These are phyloP conservation scores for Druon quercuslanigerum DNA, from an alignment of 1,140 invertebrate genomes.

Conservation along the genomic window DNA sequence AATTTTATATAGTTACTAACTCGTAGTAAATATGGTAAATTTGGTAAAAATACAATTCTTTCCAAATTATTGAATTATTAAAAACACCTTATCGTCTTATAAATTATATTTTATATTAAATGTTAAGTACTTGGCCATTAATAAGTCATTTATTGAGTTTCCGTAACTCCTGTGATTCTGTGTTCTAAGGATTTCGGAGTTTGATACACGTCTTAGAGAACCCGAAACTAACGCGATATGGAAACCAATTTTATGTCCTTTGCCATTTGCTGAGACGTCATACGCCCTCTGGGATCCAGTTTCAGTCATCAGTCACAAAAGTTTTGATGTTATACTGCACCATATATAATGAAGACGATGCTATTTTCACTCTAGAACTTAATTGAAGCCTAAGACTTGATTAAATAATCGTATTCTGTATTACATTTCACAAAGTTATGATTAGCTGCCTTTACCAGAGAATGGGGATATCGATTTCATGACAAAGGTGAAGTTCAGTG, in stretches of 20 bases:
- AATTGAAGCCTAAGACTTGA: constrained; percentile 4
- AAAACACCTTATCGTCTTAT: too few relatives aligned
- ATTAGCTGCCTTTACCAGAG: constrained; percentile 12
- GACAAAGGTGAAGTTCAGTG: constrained; percentile 2
- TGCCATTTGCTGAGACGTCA: not conserved
- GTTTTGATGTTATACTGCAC: not conserved
- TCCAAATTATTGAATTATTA: too few relatives aligned
- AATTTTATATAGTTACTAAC: too few relatives aligned
- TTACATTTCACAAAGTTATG: constrained; percentile 5
- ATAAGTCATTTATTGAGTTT: too few relatives aligned
- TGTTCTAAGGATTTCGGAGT: too few relatives aligned
- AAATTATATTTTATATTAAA: too few relatives aligned
- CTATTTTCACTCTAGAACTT: constrained; percentile 3
- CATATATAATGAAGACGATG: constrained; percentile 8
- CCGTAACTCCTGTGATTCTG: too few relatives aligned
- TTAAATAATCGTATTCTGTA: not conserved
- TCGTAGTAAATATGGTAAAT: too few relatives aligned
- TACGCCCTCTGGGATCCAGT: not conserved
- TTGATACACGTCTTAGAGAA: too few relatives aligned
- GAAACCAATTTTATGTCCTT: not conserved
- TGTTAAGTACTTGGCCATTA: too few relatives aligned
- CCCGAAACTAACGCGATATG: too few relatives aligned
- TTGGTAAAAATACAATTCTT: too few relatives aligned
- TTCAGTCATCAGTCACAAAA: constrained; percentile 14
- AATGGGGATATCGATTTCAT: not conserved